Percentiles rank a stretch among this genome's conserved stretches.
phyloP scores from a whole-genome alignment of 2,113 vertebrate genomes.

The Mesitornis unicolor region DNA sequence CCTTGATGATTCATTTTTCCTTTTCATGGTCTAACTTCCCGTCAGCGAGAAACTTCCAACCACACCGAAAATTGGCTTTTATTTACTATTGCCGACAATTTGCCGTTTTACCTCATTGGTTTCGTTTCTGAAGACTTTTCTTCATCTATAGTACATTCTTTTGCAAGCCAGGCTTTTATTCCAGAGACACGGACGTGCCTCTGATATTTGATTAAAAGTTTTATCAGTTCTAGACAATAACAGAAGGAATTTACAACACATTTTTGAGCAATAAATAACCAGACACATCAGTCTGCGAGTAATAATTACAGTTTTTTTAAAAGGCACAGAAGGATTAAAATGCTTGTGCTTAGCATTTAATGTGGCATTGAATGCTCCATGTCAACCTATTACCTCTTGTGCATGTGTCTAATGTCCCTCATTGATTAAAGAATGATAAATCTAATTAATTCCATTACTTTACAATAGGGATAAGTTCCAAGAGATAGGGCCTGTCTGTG shows the following conservation, averaged over 20 bases:
- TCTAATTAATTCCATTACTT: not conserved
- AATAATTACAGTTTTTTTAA: not conserved
- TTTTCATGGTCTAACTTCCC: not conserved
- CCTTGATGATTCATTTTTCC: not conserved
- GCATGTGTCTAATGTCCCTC: not conserved
- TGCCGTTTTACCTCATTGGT: not conserved
- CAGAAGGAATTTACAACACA: not conserved
- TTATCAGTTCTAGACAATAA: not conserved
- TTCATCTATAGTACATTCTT: not conserved
- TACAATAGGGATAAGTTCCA: not conserved
- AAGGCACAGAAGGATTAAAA: not conserved
- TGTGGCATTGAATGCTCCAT: not conserved
- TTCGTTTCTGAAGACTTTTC: not conserved
- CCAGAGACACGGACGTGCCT: rapidly evolving
- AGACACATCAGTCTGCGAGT: not conserved
- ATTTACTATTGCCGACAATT: not conserved
- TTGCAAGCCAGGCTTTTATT: not conserved
- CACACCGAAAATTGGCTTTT: not conserved
- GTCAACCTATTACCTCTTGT: not conserved
- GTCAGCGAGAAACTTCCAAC: not conserved
- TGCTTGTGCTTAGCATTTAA: not conserved
- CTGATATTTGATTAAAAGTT: not conserved
- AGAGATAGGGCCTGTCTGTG: not conserved
- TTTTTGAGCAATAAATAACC: not conserved
- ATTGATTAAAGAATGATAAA: not conserved